Percentiles rank a stretch among this genome's conserved stretches.
Conservation (phyloP, 2,888 invertebrate genomes). For the Coleophora flavipennella region DNA sequence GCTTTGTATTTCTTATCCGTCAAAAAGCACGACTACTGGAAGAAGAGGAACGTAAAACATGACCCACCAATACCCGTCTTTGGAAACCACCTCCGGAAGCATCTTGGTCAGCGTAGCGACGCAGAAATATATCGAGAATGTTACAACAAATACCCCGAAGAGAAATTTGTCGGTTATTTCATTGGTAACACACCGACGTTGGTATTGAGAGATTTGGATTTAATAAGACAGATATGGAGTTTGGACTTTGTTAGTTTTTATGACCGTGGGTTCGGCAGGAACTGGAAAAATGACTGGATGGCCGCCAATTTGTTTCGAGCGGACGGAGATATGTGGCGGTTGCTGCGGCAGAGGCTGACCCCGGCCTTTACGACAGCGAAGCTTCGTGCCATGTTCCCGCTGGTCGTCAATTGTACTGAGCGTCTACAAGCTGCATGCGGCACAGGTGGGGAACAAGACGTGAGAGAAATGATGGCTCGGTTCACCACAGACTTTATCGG, state of each 20-base stretch:
- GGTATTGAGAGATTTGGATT: slow-evolving; percentile 23
- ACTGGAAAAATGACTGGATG: slow-evolving; percentile 22
- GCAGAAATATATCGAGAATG: slow-evolving; percentile 17
- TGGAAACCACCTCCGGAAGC: slow-evolving; percentile 15
- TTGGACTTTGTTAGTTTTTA: slow-evolving; percentile 27
- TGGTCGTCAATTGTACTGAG: slow-evolving; percentile 24
- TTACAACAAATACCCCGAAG: slow-evolving; percentile 21
- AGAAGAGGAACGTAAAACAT: slow-evolving; percentile 18
- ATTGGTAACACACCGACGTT: slow-evolving; percentile 18
- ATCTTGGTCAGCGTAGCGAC: slow-evolving; percentile 14
- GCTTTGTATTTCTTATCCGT: slow-evolving; percentile 14
- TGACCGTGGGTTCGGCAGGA: slow-evolving; percentile 18
- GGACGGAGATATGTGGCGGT: slow-evolving; percentile 33
- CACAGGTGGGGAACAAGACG: slow-evolving; percentile 14
- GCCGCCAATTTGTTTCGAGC: slow-evolving; percentile 25
- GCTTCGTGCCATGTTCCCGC: slow-evolving; percentile 30
- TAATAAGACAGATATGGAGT: slow-evolving; percentile 22
- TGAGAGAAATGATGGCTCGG: slow-evolving; percentile 30
- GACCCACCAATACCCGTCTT: slow-evolving; percentile 21
- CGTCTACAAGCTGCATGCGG: slow-evolving; percentile 15
- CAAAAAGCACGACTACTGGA: slow-evolving; percentile 20
- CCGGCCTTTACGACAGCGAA: slow-evolving; percentile 27
- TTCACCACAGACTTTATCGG: slow-evolving; percentile 37
- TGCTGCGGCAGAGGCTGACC: slow-evolving; percentile 29
- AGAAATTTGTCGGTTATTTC: slow-evolving; percentile 26